Evolutionary conservation across 2,888 invertebrate genomes (phyloP).

Genomic region (Alitta virens): DNA sequence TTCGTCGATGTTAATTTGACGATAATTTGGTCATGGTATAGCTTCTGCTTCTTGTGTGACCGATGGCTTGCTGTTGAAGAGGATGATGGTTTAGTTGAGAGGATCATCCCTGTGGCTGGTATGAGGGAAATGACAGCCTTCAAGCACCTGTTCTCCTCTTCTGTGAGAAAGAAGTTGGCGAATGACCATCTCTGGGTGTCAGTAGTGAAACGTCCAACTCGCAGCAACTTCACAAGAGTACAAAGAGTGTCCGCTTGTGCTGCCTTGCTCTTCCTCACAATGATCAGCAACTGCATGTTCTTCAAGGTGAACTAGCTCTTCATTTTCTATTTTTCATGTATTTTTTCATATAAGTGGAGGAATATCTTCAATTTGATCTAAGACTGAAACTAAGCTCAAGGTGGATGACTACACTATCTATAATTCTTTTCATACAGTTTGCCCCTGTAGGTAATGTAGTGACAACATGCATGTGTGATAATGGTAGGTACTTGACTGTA

Average conservation of each 20-base stretch:
- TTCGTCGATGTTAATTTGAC: no score
- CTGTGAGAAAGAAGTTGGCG: constrained; percentile 53
- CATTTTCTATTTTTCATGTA: no score
- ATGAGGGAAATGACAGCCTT: constrained; percentile 52
- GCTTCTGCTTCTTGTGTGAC: constrained; percentile 52
- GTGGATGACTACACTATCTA: no score
- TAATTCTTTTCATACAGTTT: no score
- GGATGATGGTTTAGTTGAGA: constrained; percentile 54
- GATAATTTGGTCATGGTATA: no score
- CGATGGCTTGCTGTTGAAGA: constrained; percentile 56
- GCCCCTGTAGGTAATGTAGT: no score
- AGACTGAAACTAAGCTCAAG: no score
- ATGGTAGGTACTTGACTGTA: no score
- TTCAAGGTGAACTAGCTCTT: constrained; percentile 43
- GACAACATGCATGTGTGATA: no score
- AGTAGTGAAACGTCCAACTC: constrained; percentile 52
- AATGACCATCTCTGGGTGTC: constrained; percentile 57
- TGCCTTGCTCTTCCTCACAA: constrained; percentile 54
- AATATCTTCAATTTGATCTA: no score
- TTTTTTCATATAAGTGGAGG: no score
- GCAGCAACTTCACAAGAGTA: constrained; percentile 55
- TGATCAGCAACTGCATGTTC: constrained; percentile 58
- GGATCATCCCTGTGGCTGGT: constrained; percentile 54
- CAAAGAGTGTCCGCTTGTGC: constrained; percentile 56
- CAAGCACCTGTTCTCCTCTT: constrained; percentile 52